Conservation (phyloP, 1,140 invertebrate species). For the Drosophila orena region DNA sequence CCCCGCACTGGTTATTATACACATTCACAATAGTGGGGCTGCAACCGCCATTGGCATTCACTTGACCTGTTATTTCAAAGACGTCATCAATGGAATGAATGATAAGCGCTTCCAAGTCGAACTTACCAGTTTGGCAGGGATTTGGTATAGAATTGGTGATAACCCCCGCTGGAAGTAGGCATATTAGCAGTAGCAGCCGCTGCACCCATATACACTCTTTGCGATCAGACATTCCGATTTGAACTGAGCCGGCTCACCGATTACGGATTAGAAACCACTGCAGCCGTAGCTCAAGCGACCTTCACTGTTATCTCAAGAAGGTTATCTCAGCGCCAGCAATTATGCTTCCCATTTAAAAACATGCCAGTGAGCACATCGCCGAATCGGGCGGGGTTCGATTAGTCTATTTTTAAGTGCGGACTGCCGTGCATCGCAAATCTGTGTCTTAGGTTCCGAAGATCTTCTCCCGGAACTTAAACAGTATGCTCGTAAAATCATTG, state of each 20-base stretch:
- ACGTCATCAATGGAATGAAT: too few species aligned
- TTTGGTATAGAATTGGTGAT: slow-evolving; percentile 18
- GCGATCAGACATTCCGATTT: slow-evolving; percentile 54
- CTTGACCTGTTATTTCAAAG: slow-evolving; percentile 18
- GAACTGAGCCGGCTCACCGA: slow-evolving; percentile 35
- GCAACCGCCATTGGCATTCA: slow-evolving; percentile 13
- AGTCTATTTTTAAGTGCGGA: slow-evolving; percentile 16
- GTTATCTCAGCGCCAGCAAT: slow-evolving; percentile 36
- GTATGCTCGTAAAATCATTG: slow-evolving; percentile 2
- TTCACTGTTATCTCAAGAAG: slow-evolving; percentile 20
- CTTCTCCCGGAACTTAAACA: slow-evolving; percentile 6
- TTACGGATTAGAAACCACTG: neutral
- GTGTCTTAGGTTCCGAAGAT: neutral
- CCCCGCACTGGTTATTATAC: neutral
- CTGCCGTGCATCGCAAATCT: slow-evolving; percentile 5
- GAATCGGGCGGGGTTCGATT: slow-evolving; percentile 9
- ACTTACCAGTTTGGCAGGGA: slow-evolving; percentile 39
- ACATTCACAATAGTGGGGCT: slow-evolving; percentile 22
- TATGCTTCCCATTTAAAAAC: slow-evolving; percentile 33
- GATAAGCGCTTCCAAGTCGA: neutral
- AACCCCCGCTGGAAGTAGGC: slow-evolving; percentile 9
- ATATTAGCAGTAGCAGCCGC: slow-evolving; percentile 29
- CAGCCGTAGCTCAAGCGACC: slow-evolving; percentile 7
- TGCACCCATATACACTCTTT: slow-evolving; percentile 41
- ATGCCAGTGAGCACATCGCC: slow-evolving; percentile 5